Evolutionary conservation across 2,113 vertebrate species (phyloP).

Genomic region (Oreochromis spilurus): DNA sequence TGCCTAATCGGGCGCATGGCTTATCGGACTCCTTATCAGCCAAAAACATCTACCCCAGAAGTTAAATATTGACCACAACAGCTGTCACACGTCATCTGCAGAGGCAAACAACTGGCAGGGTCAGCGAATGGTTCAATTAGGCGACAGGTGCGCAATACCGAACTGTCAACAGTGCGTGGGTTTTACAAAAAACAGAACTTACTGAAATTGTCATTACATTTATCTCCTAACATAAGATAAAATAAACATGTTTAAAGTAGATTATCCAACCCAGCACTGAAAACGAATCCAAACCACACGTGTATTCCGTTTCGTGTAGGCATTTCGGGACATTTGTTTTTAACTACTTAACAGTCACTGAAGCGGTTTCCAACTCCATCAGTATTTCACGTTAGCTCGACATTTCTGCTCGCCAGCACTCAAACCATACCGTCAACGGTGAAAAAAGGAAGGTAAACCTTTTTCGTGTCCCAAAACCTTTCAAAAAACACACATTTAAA

Average conservation of each 20-base stretch:
- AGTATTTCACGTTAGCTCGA: background rate
- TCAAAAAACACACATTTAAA: background rate
- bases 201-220: background rate
- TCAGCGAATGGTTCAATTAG: background rate
- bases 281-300: background rate
- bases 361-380: background rate
- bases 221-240: background rate
- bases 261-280: background rate
- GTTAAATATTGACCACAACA: conserved; percentile 25
- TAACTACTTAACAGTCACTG: background rate
- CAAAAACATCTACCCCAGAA: background rate
- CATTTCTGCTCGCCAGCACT: background rate
- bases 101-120: background rate
- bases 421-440: background rate
- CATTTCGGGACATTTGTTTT: background rate
- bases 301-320: background rate
- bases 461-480: background rate
- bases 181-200: background rate
- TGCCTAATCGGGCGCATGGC: background rate
- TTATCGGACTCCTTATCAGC: background rate
- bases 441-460: background rate
- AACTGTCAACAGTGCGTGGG: background rate
- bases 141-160: background rate
- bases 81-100: background rate
- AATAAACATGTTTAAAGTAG: background rate